phyloP scores from a whole-genome alignment of 2,113 vertebrate species.

The Pelvicachromis taeniatus region DNA sequence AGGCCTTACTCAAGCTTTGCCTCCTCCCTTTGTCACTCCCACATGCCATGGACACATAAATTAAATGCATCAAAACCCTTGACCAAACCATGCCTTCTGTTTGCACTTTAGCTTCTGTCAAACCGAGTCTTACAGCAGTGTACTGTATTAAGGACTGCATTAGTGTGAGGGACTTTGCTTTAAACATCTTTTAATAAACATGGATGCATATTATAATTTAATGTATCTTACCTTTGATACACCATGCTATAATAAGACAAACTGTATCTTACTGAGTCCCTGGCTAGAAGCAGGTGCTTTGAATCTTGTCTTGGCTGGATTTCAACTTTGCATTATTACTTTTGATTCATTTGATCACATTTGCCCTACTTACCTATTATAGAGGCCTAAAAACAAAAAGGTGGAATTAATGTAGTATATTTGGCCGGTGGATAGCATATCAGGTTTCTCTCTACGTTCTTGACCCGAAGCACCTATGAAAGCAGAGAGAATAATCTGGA shows the following conservation, averaged over 20 bases:
- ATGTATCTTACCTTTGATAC: not conserved
- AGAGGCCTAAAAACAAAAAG: conserved; percentile 11
- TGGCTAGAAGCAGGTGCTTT: not conserved
- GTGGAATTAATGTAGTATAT: not conserved
- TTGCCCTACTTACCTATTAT: not conserved
- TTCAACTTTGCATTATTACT: conserved; percentile 9
- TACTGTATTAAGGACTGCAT: not conserved
- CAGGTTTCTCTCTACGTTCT: not conserved
- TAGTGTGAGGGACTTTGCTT: not conserved
- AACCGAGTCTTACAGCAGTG: not conserved
- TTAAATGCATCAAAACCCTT: conserved; percentile 6
- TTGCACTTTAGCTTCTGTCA: not conserved
- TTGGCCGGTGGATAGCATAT: not conserved
- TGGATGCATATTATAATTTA: not conserved
- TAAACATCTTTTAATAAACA: not conserved
- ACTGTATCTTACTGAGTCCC: not conserved
- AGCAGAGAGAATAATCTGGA: not conserved
- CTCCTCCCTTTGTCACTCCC: conserved; percentile 53
- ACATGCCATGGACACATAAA: conserved; percentile 32
- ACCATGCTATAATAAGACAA: not conserved
- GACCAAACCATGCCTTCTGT: not conserved
- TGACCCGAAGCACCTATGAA: not conserved
- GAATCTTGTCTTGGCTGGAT: not conserved
- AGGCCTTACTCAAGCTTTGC: conserved; percentile 62
- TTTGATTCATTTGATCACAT: conserved; percentile 11